Percentiles rank a stretch among this genome's conserved stretches.
These are phyloP conservation scores for Acanthosoma haemorrhoidale DNA, from an alignment of 2,888 invertebrate genomes.

Conservation along the genomic window DNA sequence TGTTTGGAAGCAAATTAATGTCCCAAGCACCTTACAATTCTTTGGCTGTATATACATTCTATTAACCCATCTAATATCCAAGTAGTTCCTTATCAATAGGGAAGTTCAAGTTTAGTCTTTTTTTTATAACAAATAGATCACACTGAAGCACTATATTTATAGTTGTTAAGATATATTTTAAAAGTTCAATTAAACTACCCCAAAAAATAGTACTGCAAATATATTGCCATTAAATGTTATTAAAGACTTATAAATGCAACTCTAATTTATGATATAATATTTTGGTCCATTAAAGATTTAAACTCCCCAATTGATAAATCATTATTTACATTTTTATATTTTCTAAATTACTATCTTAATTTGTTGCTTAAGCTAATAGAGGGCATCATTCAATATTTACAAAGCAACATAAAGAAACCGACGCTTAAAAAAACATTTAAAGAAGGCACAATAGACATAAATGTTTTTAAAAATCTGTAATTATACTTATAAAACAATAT, in stretches of 20 bases:
- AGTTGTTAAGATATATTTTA: slow-evolving; percentile 1
- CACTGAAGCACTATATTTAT: slow-evolving; percentile 4
- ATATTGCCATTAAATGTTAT: slow-evolving; percentile 5
- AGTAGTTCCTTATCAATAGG: slow-evolving; percentile 33
- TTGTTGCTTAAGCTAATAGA: slow-evolving; percentile 1
- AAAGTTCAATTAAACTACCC: slow-evolving; percentile 6
- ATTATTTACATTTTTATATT: neutral
- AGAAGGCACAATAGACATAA: slow-evolving; percentile 23
- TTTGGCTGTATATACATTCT: slow-evolving; percentile 37
- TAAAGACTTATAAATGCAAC: slow-evolving; percentile 2
- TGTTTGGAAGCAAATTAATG: slow-evolving; percentile 37
- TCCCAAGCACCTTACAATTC: slow-evolving; percentile 36
- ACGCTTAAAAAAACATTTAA: neutral
- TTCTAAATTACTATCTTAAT: slow-evolving; percentile 1
- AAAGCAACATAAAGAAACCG: slow-evolving; percentile 6
- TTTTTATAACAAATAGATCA: slow-evolving; percentile 1
- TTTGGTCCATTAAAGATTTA: slow-evolving; percentile 30
- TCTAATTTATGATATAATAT: slow-evolving; percentile 24
- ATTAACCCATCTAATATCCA: slow-evolving; percentile 25
- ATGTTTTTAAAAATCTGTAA: slow-evolving; percentile 7
- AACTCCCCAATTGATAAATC: slow-evolving; percentile 36
- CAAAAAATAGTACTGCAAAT: slow-evolving; percentile 12
- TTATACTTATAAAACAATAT: neutral
- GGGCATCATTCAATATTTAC: neutral
- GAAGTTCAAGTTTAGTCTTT: slow-evolving; percentile 33